Percentiles rank a stretch among this genome's conserved stretches.
Conservation (phyloP, 2,888 invertebrate species). For the Conus canariensis region DNA sequence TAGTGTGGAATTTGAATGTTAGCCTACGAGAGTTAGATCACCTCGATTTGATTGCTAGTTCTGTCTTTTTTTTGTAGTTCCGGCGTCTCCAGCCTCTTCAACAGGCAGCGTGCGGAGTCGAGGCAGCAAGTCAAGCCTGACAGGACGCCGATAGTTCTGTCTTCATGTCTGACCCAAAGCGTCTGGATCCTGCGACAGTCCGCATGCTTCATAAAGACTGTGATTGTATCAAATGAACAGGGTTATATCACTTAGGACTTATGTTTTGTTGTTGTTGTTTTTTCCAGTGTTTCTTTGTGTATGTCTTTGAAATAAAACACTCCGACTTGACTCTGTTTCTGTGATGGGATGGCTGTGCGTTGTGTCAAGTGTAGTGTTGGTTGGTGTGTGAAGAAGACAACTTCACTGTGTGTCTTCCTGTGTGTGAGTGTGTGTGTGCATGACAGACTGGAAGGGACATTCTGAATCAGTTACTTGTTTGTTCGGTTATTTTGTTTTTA, state of each 20-base stretch:
- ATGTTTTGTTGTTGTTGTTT: neutral
- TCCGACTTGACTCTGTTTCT: too few species aligned
- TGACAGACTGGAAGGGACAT: too few species aligned
- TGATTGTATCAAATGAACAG: neutral
- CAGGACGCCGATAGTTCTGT: slow-evolving; percentile 41
- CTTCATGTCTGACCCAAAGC: neutral
- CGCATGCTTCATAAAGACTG: neutral
- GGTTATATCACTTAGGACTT: neutral
- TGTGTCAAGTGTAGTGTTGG: too few species aligned
- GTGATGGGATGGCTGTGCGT: too few species aligned
- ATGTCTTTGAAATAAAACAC: too few species aligned
- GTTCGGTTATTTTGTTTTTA: too few species aligned
- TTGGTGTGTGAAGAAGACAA: too few species aligned
- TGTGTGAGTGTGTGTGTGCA: too few species aligned
- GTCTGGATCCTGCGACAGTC: neutral
- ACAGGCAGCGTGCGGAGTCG: slow-evolving; percentile 64
- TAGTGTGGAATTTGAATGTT: too few species aligned
- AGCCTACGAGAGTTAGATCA: too few species aligned
- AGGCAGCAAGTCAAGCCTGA: slow-evolving; percentile 51
- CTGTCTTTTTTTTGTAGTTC: neutral
- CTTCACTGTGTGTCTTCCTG: too few species aligned
- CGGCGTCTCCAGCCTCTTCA: slow-evolving; percentile 41
- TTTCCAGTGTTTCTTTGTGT: neutral
- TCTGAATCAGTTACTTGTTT: too few species aligned
- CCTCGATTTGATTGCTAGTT: neutral